These are phyloP conservation scores for Apodemus agrarius DNA, from an alignment of 2,797 vertebrate genomes.

Conservation along the genomic window DNA sequence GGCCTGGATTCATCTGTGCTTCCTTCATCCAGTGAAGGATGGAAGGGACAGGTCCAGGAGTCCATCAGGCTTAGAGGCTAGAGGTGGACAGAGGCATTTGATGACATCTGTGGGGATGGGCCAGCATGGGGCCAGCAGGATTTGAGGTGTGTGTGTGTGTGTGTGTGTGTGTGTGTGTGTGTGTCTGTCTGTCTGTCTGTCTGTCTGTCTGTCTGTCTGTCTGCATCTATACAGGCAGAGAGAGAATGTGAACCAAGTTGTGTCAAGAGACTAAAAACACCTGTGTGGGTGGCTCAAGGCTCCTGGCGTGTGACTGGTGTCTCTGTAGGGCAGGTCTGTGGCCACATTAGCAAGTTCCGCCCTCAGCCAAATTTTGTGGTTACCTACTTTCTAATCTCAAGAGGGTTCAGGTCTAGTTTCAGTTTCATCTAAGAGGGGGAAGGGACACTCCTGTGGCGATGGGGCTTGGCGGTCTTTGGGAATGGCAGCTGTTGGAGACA, in stretches of 20 bases:
- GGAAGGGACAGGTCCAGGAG: not conserved
- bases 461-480: not conserved
- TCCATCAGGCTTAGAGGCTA: too few relatives aligned
- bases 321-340: constrained; percentile 57
- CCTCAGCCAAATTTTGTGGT: constrained; percentile 61
- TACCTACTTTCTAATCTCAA: constrained; percentile 30
- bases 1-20: not conserved
- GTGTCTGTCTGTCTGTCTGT: not conserved
- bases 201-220: not conserved
- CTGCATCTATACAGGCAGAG: not conserved
- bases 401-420: constrained; percentile 10
- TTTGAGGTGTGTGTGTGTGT: too few relatives aligned
- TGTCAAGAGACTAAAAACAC: not conserved
- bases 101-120: not conserved
- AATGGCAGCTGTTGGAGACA: not conserved
- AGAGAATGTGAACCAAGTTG: not conserved
- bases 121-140: not conserved
- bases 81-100: not conserved
- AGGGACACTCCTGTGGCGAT: too few relatives aligned
- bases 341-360: not conserved
- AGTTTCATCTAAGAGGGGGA: constrained; percentile 61
- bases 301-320: too few relatives aligned
- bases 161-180: not conserved
- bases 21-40: not conserved
- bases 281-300: too few relatives aligned